Conservation (phyloP, 2,113 vertebrate genomes). For the Periophthalmus modestus region DNA sequence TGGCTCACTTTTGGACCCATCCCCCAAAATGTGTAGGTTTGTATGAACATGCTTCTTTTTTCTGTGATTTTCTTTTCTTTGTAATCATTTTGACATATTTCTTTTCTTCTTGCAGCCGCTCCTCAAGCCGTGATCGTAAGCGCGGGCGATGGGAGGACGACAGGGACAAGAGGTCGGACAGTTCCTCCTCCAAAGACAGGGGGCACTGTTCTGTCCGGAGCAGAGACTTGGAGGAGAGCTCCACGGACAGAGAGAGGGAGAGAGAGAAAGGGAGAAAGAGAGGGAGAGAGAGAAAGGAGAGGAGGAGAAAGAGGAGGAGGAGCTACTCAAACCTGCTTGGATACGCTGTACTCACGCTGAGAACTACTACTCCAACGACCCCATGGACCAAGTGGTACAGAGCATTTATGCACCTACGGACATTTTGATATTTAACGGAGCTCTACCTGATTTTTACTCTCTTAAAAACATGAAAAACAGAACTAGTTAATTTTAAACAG, state of each 20-base stretch:
- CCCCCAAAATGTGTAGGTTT: neutral
- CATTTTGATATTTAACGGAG: no score
- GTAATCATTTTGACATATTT: neutral
- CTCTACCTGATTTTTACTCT: no score
- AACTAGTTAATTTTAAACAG: no score
- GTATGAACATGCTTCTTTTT: no score
- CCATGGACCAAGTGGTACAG: slow-evolving; percentile 98
- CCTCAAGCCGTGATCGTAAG: slow-evolving; percentile 88
- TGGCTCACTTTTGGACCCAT: neutral
- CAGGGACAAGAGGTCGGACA: slow-evolving; percentile 69
- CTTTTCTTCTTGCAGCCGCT: slow-evolving; percentile 63
- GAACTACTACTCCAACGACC: slow-evolving; percentile 95
- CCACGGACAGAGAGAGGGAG: slow-evolving; percentile 58
- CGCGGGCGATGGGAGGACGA: slow-evolving; percentile 90
- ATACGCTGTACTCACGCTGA: slow-evolving; percentile 96
- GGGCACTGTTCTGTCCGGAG: neutral
- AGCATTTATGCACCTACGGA: neutral
- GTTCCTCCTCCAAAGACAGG: slow-evolving; percentile 1
- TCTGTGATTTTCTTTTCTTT: no score
- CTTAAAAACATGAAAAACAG: no score
- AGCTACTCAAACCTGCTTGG: slow-evolving; percentile 92
- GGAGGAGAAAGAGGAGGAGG: slow-evolving; percentile 86
- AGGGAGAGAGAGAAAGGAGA: slow-evolving; percentile 64
- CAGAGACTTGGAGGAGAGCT: slow-evolving; percentile 30
- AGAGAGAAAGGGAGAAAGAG: slow-evolving; percentile 76